Conservation (phyloP, 2,113 vertebrate genomes). For the Atrichornis clamosus region DNA sequence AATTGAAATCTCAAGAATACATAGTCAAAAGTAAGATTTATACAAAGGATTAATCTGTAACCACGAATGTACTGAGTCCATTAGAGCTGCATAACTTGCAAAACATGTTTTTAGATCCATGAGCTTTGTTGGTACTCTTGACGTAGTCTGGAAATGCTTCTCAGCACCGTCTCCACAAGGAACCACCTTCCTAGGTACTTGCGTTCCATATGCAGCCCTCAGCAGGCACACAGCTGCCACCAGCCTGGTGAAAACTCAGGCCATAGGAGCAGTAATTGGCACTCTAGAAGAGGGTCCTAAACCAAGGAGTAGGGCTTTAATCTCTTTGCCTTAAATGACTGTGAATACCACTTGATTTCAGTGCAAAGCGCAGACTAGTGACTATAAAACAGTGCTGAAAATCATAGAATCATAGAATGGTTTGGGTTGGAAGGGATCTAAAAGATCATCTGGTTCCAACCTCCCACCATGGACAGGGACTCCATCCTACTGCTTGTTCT, state of each 20-base stretch:
- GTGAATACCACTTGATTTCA: neutral
- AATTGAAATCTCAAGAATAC: neutral
- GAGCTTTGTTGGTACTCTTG: neutral
- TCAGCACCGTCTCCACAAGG: neutral
- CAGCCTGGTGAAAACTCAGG: neutral
- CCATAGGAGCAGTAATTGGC: neutral
- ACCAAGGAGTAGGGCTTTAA: neutral
- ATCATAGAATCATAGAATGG: neutral
- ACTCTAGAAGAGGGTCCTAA: neutral
- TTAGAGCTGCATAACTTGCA: neutral
- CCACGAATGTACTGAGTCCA: neutral
- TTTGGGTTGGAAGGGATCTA: neutral
- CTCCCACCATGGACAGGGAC: accelerated
- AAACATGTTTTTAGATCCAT: neutral
- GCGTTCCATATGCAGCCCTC: neutral
- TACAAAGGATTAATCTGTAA: neutral
- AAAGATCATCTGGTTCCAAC: neutral
- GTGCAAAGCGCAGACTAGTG: neutral
- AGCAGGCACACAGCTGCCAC: neutral
- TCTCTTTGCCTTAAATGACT: neutral
- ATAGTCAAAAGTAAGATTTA: neutral
- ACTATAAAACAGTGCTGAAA: neutral
- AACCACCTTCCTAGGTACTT: neutral
- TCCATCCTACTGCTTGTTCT: neutral
- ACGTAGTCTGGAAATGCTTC: neutral